These are phyloP conservation scores for Tylochromis polylepis DNA, from an alignment of 2,113 vertebrate species.

Conservation along the genomic window DNA sequence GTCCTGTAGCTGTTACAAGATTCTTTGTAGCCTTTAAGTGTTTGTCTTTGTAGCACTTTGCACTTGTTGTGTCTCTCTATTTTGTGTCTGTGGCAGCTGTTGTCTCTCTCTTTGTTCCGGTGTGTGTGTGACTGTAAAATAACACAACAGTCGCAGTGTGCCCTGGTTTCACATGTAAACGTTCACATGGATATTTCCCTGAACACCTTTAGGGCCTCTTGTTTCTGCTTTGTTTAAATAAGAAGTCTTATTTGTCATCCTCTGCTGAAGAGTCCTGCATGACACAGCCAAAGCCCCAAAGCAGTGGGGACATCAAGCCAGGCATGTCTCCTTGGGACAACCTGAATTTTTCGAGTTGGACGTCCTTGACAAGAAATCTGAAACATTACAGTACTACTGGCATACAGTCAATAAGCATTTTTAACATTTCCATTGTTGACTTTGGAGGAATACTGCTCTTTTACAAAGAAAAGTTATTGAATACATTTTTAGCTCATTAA, in stretches of 20 bases:
- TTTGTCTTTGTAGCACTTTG: neutral
- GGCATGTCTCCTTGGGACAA: neutral
- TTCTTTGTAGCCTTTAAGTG: neutral
- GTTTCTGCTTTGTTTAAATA: neutral
- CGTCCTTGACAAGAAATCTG: neutral
- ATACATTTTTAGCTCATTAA: neutral
- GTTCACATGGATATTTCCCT: neutral
- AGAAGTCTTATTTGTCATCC: neutral
- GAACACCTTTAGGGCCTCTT: neutral
- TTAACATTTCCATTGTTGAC: neutral
- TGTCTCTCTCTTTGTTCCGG: neutral
- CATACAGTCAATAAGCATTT: neutral
- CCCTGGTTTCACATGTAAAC: neutral
- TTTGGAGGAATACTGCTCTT: neutral
- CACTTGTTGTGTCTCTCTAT: neutral
- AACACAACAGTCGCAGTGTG: neutral
- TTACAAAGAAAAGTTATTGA: neutral
- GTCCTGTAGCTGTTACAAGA: no score
- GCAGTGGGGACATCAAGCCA: neutral
- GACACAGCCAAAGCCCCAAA: neutral
- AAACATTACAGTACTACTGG: neutral
- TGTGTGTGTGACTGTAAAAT: neutral
- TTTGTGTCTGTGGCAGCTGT: neutral
- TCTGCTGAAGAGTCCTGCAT: neutral
- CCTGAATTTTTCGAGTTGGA: neutral